Evolutionary conservation across 2,797 vertebrate species (phyloP).

Genomic region (Cephalopachus bancanus): DNA sequence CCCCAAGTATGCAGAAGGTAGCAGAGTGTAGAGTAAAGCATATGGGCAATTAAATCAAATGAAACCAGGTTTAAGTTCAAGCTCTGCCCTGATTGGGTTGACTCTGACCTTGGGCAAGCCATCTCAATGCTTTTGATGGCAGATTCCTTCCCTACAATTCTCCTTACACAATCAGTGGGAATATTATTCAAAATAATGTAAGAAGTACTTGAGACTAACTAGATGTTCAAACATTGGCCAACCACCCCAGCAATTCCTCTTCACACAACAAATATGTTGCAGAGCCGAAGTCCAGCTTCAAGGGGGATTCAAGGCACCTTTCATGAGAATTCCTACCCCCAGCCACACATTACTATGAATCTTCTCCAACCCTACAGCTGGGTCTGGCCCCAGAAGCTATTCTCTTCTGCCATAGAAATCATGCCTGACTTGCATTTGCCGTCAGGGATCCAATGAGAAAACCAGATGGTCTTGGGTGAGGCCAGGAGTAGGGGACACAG

Average conservation of each 20-base stretch:
- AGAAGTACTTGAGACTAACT: neutral
- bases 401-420: neutral
- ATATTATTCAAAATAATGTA: neutral
- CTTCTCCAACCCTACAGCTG: neutral
- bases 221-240: neutral
- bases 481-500: neutral
- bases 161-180: neutral
- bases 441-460: slow-evolving; percentile 14
- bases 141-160: neutral
- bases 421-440: neutral
- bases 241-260: neutral
- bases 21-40: neutral
- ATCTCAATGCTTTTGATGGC: neutral
- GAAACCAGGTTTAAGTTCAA: slow-evolving; percentile 22
- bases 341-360: neutral
- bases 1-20: neutral
- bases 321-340: neutral
- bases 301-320: neutral
- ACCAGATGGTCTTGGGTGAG: neutral
- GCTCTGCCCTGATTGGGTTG: neutral
- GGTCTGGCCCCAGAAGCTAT: neutral
- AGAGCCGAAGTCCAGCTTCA: neutral
- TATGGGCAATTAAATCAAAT: neutral
- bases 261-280: neutral
- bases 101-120: neutral